Conservation (phyloP, 2,797 vertebrate genomes). For the Argentina silus region DNA sequence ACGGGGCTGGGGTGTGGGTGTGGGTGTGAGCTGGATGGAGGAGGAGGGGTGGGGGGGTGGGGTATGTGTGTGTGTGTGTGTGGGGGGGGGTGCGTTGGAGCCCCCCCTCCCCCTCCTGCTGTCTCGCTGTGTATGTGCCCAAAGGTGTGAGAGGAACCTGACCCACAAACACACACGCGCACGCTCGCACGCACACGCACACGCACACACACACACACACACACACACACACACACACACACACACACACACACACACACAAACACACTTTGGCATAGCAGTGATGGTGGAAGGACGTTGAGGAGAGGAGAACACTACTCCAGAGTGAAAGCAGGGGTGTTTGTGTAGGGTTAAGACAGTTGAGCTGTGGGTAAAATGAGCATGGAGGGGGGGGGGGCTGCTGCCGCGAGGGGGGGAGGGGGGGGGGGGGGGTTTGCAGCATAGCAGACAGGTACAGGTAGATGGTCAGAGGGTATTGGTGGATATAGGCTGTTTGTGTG, state of each 20-base stretch:
- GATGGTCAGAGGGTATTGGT: neutral
- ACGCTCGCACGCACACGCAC: conserved; percentile 37
- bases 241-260: conserved; percentile 29
- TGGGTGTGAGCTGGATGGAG: neutral
- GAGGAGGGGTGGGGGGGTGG: too few relatives aligned
- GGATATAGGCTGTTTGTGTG: neutral
- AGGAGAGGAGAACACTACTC: conserved; percentile 15
- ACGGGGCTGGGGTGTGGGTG: neutral
- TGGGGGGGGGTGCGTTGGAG: too few relatives aligned
- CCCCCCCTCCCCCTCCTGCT: too few relatives aligned
- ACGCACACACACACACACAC: conserved; percentile 37
- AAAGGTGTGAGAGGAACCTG: too few relatives aligned
- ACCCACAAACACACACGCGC: neutral
- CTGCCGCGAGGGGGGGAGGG: too few relatives aligned
- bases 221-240: conserved; percentile 20
- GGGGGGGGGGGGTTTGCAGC: too few relatives aligned
- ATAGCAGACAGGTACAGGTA: neutral
- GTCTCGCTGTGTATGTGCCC: too few relatives aligned
- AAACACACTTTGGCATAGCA: conserved; percentile 15
- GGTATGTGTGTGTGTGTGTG: too few relatives aligned
- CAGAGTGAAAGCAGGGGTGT: too few relatives aligned
- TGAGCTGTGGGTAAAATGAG: too few relatives aligned
- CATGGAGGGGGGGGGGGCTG: too few relatives aligned
- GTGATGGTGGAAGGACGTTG: conserved; percentile 12
- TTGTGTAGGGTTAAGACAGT: too few relatives aligned